Percentiles rank a stretch among this genome's conserved stretches.
Conservation (phyloP, 2,888 invertebrate species). For the Blera fallax region DNA sequence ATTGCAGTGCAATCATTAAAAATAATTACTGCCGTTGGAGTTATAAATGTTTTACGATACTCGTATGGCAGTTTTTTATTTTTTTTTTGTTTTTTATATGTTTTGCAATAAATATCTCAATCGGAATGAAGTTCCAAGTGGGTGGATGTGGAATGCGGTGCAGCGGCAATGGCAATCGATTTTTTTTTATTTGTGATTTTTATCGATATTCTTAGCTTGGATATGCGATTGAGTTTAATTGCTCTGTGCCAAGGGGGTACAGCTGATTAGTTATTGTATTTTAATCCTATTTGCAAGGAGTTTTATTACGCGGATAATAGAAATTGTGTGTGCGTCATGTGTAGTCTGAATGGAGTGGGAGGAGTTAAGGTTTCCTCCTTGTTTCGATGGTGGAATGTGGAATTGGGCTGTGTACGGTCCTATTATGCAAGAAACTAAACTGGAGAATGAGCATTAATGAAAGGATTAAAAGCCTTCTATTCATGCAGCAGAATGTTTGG, state of each 20-base stretch:
- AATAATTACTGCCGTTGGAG: slow-evolving; percentile 69
- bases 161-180: slow-evolving; percentile 28
- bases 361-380: too few species aligned
- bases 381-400: too few species aligned
- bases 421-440: too few species aligned
- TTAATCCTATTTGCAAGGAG: neutral
- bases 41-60: slow-evolving; percentile 57
- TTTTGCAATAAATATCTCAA: slow-evolving; percentile 68
- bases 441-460: too few species aligned
- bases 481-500: too few species aligned
- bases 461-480: too few species aligned
- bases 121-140: slow-evolving; percentile 72
- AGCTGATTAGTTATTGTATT: slow-evolving; percentile 7
- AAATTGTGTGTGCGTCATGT: neutral
- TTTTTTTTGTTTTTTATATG: neutral
- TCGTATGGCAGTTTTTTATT: slow-evolving; percentile 8
- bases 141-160: slow-evolving; percentile 70
- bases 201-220: slow-evolving; percentile 28
- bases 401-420: too few species aligned
- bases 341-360: neutral
- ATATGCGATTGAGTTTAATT: slow-evolving; percentile 55
- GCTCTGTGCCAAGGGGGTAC: slow-evolving; percentile 7
- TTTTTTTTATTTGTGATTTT: slow-evolving; percentile 49
- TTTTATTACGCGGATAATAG: neutral
- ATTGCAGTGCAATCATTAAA: slow-evolving; percentile 71